A percentile compares a stretch with the other conserved stretches of the same genome.
Evolutionary conservation across 2,888 invertebrate genomes (phyloP).

Genomic region (Campoletis raptor): DNA sequence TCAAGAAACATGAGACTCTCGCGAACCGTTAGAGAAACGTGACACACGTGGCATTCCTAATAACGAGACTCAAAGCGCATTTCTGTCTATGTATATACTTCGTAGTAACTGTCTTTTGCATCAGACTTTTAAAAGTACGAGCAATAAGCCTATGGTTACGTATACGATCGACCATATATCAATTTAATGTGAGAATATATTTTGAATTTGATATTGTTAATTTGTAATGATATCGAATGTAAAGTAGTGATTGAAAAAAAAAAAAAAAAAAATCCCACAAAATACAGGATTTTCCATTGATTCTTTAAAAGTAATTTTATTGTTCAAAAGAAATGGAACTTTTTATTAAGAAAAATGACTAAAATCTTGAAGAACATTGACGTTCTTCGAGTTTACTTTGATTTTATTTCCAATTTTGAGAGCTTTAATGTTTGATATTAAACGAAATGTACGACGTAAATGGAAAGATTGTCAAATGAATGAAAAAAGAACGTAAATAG

Average conservation of each 20-base stretch:
- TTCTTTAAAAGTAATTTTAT: neutral
- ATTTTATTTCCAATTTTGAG: neutral
- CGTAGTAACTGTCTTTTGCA: conserved; percentile 18
- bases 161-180: neutral
- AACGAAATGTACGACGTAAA: neutral
- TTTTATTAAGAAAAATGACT: neutral
- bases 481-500: neutral
- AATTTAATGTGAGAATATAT: neutral
- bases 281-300: neutral
- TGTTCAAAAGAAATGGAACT: neutral
- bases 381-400: neutral
- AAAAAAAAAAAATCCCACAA: neutral
- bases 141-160: conserved; percentile 25
- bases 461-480: neutral
- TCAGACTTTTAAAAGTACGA: conserved; percentile 20
- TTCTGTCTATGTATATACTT: conserved; percentile 34
- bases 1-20: conserved; percentile 48
- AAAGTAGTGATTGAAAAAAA: neutral
- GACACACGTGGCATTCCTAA: conserved; percentile 72
- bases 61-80: conserved; percentile 63
- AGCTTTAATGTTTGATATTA: neutral
- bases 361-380: neutral
- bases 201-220: neutral
- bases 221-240: neutral
- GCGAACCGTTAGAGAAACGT: conserved; percentile 73